Percentiles rank a stretch among this genome's conserved stretches.
Conservation (phyloP, 2,113 vertebrate species). For the Bettongia penicillata region DNA sequence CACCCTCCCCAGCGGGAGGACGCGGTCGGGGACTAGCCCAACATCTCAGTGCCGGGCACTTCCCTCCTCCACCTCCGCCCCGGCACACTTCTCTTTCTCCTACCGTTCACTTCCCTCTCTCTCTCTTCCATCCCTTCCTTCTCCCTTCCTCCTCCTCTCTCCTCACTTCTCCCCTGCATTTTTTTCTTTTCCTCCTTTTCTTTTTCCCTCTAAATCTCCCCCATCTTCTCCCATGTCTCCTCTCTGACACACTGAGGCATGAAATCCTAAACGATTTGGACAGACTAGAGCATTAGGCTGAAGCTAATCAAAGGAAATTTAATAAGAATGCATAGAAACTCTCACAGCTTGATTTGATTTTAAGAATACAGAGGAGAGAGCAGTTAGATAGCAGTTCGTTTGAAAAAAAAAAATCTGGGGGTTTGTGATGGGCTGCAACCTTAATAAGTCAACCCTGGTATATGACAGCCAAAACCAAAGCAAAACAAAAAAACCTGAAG, state of each 20-base stretch:
- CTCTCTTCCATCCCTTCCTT: neutral
- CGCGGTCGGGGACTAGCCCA: neutral
- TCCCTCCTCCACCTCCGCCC: neutral
- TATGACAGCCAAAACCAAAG: neutral
- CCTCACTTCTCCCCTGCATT: neutral
- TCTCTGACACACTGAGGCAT: neutral
- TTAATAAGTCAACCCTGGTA: neutral
- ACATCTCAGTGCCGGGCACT: neutral
- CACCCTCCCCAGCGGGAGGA: neutral
- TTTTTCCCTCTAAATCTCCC: neutral
- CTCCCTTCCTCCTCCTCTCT: neutral
- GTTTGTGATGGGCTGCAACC: neutral
- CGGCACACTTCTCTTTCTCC: neutral
- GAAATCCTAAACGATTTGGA: neutral
- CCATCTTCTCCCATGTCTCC: neutral
- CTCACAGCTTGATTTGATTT: neutral
- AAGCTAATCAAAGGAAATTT: neutral
- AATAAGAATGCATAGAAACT: neutral
- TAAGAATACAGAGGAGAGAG: neutral
- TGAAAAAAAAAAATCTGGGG: neutral
- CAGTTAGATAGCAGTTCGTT: neutral
- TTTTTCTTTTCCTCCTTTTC: neutral
- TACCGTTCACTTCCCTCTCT: neutral
- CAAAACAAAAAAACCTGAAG: neutral
- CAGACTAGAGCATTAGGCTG: neutral